Evolutionary conservation across 2,888 invertebrate genomes (phyloP).

Genomic region (Mythimna loreyi): DNA sequence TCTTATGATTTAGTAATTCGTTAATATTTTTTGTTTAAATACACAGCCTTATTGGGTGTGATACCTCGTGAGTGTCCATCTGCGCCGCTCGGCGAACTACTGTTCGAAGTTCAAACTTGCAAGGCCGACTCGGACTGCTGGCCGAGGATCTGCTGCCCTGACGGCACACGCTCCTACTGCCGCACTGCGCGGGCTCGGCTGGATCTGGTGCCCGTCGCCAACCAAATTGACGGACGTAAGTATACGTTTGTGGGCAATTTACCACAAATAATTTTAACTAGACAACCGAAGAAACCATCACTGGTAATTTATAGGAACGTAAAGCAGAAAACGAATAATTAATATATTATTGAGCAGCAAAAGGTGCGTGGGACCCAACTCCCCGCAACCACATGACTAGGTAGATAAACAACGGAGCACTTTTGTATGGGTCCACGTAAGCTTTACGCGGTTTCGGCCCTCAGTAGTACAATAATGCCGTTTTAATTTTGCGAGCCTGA

Average conservation of each 20-base stretch:
- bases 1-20: neutral
- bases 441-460: too few species aligned
- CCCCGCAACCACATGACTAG: too few species aligned
- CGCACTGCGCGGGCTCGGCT: constrained; percentile 93
- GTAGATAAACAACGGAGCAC: too few species aligned
- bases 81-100: constrained; percentile 93
- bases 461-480: too few species aligned
- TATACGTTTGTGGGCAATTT: constrained; percentile 29
- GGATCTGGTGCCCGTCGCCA: constrained; percentile 92
- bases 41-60: constrained; percentile 92
- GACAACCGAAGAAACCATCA: neutral
- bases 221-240: constrained; percentile 92
- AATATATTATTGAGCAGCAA: too few species aligned
- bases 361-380: too few species aligned
- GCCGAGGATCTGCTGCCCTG: constrained; percentile 94
- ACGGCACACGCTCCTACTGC: constrained; percentile 93
- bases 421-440: too few species aligned
- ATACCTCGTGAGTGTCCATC: constrained; percentile 93
- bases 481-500: too few species aligned
- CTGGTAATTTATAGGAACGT: neutral
- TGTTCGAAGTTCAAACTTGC: constrained; percentile 93
- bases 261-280: neutral
- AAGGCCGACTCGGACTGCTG: constrained; percentile 93
- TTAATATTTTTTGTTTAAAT: neutral
- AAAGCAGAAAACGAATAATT: neutral